Evolutionary conservation across 2,888 invertebrate species (phyloP).

Genomic region (Andrena bucephala): DNA sequence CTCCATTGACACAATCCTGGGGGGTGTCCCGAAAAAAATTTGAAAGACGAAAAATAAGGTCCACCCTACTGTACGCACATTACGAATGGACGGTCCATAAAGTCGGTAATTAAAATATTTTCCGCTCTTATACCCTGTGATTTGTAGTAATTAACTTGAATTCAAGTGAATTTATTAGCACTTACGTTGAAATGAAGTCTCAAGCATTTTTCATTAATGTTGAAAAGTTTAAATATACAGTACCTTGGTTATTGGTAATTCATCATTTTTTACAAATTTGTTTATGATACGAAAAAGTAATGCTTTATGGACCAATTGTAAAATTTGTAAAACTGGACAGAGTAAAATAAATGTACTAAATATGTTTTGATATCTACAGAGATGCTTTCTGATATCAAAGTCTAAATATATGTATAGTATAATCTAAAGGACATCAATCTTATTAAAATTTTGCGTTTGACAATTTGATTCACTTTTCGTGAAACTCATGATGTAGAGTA

Average conservation of each 20-base stretch:
- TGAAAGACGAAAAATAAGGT: too few species aligned
- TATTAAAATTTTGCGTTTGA: conserved; percentile 58
- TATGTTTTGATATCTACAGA: conserved; percentile 28
- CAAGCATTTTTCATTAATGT: neutral
- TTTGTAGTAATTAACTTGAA: conserved; percentile 2
- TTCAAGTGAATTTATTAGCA: neutral
- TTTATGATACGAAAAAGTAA: neutral
- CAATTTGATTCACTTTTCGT: conserved; percentile 1
- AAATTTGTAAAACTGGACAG: neutral
- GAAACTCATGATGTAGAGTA: conserved; percentile 1
- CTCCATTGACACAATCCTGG: too few species aligned
- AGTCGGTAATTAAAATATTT: neutral
- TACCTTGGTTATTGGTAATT: too few species aligned
- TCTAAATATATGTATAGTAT: neutral
- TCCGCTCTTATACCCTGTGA: neutral
- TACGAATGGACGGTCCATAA: neutral
- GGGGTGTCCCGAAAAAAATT: too few species aligned
- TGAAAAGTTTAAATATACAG: neutral
- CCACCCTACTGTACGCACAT: neutral
- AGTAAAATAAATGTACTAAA: neutral
- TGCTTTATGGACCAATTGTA: neutral
- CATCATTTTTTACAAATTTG: too few species aligned
- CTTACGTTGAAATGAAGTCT: neutral
- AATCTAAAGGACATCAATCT: conserved; percentile 38
- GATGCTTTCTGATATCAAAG: conserved; percentile 56